These are phyloP conservation scores for Drosophila cyrtoloma DNA, from an alignment of 2,888 invertebrate genomes.

Conservation along the genomic window DNA sequence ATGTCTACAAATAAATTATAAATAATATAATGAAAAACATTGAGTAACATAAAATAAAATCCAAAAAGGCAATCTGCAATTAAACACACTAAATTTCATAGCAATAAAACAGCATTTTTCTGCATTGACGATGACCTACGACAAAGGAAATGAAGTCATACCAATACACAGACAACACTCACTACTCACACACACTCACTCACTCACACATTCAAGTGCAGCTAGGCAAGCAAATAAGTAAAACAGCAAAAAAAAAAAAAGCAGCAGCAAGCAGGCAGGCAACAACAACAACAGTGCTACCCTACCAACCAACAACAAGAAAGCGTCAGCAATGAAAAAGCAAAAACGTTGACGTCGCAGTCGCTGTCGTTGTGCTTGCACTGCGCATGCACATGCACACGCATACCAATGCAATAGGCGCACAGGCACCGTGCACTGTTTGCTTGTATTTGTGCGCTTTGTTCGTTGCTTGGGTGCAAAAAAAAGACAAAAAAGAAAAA, in stretches of 20 bases:
- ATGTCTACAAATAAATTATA: neutral
- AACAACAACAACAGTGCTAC: conserved; percentile 37
- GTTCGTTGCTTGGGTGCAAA: conserved; percentile 61
- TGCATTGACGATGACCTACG: conserved; percentile 83
- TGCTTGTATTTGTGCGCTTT: conserved; percentile 66
- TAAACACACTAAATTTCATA: conserved; percentile 21
- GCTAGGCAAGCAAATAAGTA: conserved; percentile 67
- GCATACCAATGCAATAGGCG: conserved; percentile 35
- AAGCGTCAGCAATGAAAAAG: conserved; percentile 58
- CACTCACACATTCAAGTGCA: conserved; percentile 51
- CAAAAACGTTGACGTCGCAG: conserved; percentile 39
- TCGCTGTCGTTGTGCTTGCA: conserved; percentile 49
- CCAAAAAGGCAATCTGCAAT: conserved; percentile 3
- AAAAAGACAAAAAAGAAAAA: conserved; percentile 23
- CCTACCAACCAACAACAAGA: conserved; percentile 53
- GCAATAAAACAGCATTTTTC: conserved; percentile 67
- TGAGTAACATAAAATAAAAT: conserved; percentile 1
- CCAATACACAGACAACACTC: conserved; percentile 58
- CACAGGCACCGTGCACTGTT: conserved; percentile 36
- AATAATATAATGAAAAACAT: neutral
- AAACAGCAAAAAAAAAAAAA: conserved; percentile 42
- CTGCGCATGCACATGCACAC: conserved; percentile 77
- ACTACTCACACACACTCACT: conserved; percentile 12
- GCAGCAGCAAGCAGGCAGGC: conserved; percentile 43
- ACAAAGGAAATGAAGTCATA: conserved; percentile 85